Conservation (phyloP, 1,140 invertebrate species). For the Globodera rostochiensis region DNA sequence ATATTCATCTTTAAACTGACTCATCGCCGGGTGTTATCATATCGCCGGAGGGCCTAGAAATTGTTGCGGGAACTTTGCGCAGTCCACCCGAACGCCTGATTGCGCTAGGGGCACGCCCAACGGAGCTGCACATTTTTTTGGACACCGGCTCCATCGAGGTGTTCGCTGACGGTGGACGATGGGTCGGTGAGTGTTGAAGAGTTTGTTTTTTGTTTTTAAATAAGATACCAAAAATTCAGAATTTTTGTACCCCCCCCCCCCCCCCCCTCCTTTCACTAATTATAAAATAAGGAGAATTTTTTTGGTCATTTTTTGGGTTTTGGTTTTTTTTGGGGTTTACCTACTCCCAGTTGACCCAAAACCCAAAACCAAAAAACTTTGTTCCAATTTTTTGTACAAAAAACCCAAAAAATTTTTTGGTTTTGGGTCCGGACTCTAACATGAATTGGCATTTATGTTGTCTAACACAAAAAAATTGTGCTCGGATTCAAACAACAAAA, state of each 20-base stretch:
- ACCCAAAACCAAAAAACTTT: too few relatives aligned
- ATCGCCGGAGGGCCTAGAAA: constrained; percentile 23
- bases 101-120: constrained; percentile 29
- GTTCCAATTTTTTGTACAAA: too few relatives aligned
- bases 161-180: constrained; percentile 30
- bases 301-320: too few relatives aligned
- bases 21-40: constrained; percentile 13
- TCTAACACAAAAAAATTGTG: too few relatives aligned
- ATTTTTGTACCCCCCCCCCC: too few relatives aligned
- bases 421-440: too few relatives aligned
- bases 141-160: constrained; percentile 36
- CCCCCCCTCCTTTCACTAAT: too few relatives aligned
- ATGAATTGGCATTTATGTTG: not conserved
- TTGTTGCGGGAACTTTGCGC: constrained; percentile 16
- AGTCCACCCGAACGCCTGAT: constrained; percentile 20
- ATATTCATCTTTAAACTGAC: not conserved
- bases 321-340: too few relatives aligned
- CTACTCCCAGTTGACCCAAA: too few relatives aligned
- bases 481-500: not conserved
- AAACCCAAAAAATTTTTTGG: too few relatives aligned
- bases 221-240: not conserved
- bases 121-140: constrained; percentile 17
- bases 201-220: not conserved
- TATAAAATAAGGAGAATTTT: not conserved
- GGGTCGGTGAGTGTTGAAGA: constrained; percentile 6